These are phyloP conservation scores for Cyanoramphus novaezelandiae DNA, from an alignment of 2,113 vertebrate genomes.

Conservation along the genomic window DNA sequence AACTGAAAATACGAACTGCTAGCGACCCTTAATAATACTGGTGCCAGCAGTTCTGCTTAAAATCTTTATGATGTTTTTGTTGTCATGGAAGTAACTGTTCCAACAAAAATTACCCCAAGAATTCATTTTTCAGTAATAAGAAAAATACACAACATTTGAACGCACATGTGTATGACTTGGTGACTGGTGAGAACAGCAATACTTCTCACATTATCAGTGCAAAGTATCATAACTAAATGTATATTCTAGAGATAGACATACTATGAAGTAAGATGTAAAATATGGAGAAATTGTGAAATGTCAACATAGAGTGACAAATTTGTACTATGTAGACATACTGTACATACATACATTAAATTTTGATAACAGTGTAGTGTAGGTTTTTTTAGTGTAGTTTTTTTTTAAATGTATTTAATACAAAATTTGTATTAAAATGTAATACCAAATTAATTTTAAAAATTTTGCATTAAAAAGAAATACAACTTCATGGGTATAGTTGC, in stretches of 20 bases:
- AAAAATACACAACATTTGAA: constrained; percentile 3
- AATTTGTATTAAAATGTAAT: neutral
- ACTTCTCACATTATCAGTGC: neutral
- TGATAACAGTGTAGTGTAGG: neutral
- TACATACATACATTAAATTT: neutral
- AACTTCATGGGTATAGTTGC: neutral
- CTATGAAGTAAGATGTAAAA: neutral
- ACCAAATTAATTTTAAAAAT: neutral
- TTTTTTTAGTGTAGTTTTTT: neutral
- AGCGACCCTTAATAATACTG: neutral
- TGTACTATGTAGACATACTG: neutral
- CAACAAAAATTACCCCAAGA: neutral
- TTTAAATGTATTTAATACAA: neutral
- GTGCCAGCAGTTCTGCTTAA: neutral
- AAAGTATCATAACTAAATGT: neutral
- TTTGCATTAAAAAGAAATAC: neutral
- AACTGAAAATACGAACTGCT: neutral
- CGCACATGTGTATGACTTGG: neutral
- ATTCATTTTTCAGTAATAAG: constrained; percentile 26
- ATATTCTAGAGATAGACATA: neutral
- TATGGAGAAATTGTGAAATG: neutral
- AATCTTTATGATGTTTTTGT: constrained; percentile 33
- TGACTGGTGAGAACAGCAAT: neutral
- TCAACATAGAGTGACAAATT: neutral
- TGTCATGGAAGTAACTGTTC: constrained; percentile 32